These are phyloP conservation scores for Rhorus exstirpatorius DNA, from an alignment of 2,888 invertebrate genomes.

Conservation along the genomic window DNA sequence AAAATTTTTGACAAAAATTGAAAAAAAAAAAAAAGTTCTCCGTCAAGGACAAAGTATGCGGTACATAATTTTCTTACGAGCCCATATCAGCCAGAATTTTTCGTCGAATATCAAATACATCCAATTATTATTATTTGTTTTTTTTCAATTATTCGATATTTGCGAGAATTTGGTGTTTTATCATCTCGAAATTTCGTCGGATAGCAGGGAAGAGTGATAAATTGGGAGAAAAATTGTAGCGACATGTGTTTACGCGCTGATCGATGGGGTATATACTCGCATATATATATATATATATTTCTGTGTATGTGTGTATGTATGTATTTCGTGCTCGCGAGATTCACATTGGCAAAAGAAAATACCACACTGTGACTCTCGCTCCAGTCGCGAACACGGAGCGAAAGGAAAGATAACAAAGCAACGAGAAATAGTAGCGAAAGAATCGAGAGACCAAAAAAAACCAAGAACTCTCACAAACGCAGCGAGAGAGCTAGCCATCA, in stretches of 20 bases:
- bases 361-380: constrained; percentile 24
- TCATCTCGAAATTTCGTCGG: background rate
- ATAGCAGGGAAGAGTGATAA: constrained; percentile 12
- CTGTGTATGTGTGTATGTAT: too few species aligned
- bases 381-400: background rate
- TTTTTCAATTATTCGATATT: too few species aligned
- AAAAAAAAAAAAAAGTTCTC: too few species aligned
- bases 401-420: constrained; percentile 63
- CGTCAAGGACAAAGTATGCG: too few species aligned
- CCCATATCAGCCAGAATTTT: too few species aligned
- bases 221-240: constrained; percentile 60
- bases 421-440: constrained; percentile 52
- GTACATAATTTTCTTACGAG: too few species aligned
- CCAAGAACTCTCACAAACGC: constrained; percentile 26
- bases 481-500: constrained; percentile 21
- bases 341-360: constrained; percentile 32
- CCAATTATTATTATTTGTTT: too few species aligned
- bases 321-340: background rate
- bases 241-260: constrained; percentile 48
- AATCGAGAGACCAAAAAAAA: constrained; percentile 33
- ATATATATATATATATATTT: too few species aligned
- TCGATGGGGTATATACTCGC: constrained; percentile 10
- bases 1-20: too few species aligned
- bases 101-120: too few species aligned
- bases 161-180: background rate